Percentiles rank a stretch among this genome's conserved stretches.
Conservation (phyloP, 92 coral and sea anemone genomes). For the Pocillopora grandis region DNA sequence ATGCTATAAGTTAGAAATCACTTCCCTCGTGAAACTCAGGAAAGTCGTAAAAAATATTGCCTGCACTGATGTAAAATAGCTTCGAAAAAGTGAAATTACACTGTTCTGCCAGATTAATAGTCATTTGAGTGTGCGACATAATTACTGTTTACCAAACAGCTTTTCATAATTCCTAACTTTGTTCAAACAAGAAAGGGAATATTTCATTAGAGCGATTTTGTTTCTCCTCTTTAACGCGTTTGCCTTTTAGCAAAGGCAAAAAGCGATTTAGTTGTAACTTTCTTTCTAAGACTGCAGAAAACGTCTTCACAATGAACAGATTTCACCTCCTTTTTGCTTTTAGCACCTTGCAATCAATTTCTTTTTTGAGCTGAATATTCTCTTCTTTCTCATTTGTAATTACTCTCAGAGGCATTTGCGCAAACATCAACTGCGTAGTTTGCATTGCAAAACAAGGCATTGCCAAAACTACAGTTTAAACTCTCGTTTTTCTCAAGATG, state of each 20-base stretch:
- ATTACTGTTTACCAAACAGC: not conserved
- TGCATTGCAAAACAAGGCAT: not conserved
- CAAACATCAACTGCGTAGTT: not conserved
- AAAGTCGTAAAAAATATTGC: too few species aligned
- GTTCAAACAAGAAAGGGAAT: conserved; percentile 10
- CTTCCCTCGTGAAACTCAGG: too few species aligned
- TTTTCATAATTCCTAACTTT: not conserved
- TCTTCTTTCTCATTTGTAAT: not conserved
- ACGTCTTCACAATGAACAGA: not conserved
- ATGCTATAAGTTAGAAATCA: too few species aligned
- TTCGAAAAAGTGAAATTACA: too few species aligned
- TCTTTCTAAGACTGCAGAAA: not conserved
- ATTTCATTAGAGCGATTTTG: not conserved
- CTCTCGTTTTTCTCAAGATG: not conserved
- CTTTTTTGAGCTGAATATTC: not conserved
- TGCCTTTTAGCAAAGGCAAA: not conserved
- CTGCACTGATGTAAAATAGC: too few species aligned
- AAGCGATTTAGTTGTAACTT: not conserved
- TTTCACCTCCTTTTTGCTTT: not conserved
- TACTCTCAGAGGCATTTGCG: not conserved
- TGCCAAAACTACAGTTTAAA: not conserved
- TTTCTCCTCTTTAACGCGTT: not conserved
- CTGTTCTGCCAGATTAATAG: too few species aligned
- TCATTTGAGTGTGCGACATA: not conserved
- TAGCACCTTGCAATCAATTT: conserved; percentile 2